Conservation (phyloP, 2,113 vertebrate genomes). For the Tragelaphus imberbis region DNA sequence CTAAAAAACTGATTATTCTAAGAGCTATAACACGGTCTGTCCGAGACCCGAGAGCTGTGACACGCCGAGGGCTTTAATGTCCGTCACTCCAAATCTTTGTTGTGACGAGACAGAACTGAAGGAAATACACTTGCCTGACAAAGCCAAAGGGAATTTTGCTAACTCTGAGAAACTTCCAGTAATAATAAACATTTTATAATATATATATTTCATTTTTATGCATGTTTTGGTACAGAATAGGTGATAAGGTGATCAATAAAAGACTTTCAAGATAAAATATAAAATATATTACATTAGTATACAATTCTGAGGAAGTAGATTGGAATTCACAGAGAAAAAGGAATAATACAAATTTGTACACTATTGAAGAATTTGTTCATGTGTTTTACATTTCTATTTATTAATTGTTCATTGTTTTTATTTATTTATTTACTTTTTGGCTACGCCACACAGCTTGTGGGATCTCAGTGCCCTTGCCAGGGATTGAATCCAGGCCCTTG, state of each 20-base stretch:
- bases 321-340: background rate
- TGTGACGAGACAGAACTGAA: too few species aligned
- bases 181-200: background rate
- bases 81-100: too few species aligned
- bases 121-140: too few species aligned
- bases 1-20: too few species aligned
- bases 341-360: background rate
- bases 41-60: too few species aligned
- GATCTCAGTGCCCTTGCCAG: background rate
- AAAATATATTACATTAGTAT: background rate
- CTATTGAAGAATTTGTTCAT: background rate
- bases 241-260: background rate
- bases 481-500: background rate
- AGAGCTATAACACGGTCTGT: too few species aligned
- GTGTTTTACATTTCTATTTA: background rate
- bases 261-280: constrained; percentile 1
- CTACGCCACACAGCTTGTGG: background rate
- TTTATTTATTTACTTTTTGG: background rate
- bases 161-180: background rate
- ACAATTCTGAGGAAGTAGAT: background rate
- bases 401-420: background rate
- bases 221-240: background rate
- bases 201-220: background rate
- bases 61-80: too few species aligned
- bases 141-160: background rate